Evolutionary conservation across 2,888 invertebrate genomes (phyloP).

Genomic region (Tetranychus piercei): DNA sequence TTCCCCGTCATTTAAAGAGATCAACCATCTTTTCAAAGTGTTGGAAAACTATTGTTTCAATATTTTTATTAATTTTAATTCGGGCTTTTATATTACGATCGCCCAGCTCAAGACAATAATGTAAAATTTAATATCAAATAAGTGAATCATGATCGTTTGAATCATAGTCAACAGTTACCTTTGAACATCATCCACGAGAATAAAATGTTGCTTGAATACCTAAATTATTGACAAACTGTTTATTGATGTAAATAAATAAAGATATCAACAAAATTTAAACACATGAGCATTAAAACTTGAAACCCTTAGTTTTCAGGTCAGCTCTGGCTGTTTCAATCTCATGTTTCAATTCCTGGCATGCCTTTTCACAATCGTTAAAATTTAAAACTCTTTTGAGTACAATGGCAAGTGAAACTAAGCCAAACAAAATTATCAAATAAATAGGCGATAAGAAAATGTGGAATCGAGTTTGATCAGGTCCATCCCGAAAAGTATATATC

Average conservation of each 20-base stretch:
- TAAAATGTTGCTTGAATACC: too few relatives aligned
- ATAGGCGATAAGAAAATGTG: background rate
- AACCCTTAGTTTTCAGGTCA: background rate
- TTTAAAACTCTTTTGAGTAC: background rate
- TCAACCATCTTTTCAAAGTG: too few relatives aligned
- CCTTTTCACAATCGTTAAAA: background rate
- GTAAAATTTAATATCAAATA: too few relatives aligned
- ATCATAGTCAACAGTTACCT: too few relatives aligned
- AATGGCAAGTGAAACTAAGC: background rate
- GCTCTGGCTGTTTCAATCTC: background rate
- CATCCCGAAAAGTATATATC: background rate
- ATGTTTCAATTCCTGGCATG: background rate
- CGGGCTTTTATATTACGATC: too few relatives aligned
- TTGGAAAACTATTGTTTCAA: too few relatives aligned
- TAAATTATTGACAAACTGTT: too few relatives aligned
- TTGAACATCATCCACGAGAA: too few relatives aligned
- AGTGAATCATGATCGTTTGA: too few relatives aligned
- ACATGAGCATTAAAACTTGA: background rate
- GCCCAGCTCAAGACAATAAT: too few relatives aligned
- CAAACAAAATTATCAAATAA: constrained; percentile 4
- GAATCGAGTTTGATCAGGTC: background rate
- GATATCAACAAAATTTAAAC: background rate
- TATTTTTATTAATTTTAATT: too few relatives aligned
- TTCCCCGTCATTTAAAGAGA: too few relatives aligned
- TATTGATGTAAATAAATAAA: background rate